Base-by-base conservation (phyloP, 2,888 invertebrate species). In the Digitonthophagus gazella region DNA sequence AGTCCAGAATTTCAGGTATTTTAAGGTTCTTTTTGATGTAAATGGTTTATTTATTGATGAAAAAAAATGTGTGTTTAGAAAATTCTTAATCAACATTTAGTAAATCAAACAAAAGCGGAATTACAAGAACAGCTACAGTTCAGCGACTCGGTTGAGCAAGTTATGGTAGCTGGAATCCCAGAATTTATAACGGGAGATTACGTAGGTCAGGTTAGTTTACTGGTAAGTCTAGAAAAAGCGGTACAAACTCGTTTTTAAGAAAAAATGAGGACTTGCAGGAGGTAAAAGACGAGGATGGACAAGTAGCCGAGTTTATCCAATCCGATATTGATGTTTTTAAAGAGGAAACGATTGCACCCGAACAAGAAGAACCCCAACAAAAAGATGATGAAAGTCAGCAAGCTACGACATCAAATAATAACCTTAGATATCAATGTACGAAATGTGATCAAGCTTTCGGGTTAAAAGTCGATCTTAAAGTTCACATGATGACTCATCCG, bases 401-500 rank as follows among this genome's bases (percentile, higher is more conserved):
- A 11, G 11, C 58, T 3, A 16, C 58, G 1, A 6, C 15, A 57
- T 16, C 15, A 3, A n/a, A 8, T n/a, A 57, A 57, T 2, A n/a
- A 6, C 1, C 57, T 15, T 57, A 8, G 57, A 57, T 16, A 57
- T 16, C 57, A 57, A 11, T 84, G 84, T 70, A 58, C 76, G 19
- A 82, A 82, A 75, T 84, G 84, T 74, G 77, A 79, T 19, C 78
- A 77, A 67, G 76, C 81, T 4, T 84, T 84, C 74, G 70, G 75
- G 15, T 72, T 83, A 16, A 82, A 81, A 78, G 82, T 83, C 2
- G 83, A 83, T 74, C 75, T 83, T 58, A 83, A 83, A 76, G 82
- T 82, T 73, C 84, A 84, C 72, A 79, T 83, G 80, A 80, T 83
- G 81, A 75, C 80, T 5, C 83, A 84, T 75, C 83, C 83, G 1